Conservation (phyloP, 1,140 invertebrate genomes). For the Zaprionus kolodkinae region DNA sequence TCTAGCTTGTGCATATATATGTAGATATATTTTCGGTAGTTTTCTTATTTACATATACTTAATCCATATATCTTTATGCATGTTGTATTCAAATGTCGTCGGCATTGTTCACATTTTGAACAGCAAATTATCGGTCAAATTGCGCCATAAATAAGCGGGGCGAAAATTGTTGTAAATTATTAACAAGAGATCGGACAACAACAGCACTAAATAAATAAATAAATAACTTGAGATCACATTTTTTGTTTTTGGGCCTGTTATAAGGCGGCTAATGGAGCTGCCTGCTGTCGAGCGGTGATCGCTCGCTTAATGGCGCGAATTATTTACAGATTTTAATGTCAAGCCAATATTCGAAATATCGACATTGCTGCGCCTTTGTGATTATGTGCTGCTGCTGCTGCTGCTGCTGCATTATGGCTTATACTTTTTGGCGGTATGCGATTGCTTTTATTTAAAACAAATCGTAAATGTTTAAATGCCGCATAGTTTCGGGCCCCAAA, state of each 20-base stretch:
- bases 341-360: slow-evolving; percentile 65
- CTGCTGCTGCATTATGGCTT: slow-evolving; percentile 50
- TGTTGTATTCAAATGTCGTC: slow-evolving; percentile 61
- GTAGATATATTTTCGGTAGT: slow-evolving; percentile 44
- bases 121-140: slow-evolving; percentile 70
- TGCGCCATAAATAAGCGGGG: slow-evolving; percentile 68
- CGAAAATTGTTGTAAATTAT: slow-evolving; percentile 64
- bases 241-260: slow-evolving; percentile 49
- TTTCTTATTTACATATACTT: slow-evolving; percentile 45
- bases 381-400: slow-evolving; percentile 39
- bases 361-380: slow-evolving; percentile 65
- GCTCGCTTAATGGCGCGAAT: slow-evolving; percentile 76
- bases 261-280: slow-evolving; percentile 50
- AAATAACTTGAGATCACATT: slow-evolving; percentile 37
- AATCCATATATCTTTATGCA: slow-evolving; percentile 56
- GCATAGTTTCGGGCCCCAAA: slow-evolving; percentile 56
- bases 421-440: slow-evolving; percentile 56
- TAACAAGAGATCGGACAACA: slow-evolving; percentile 48
- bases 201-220: slow-evolving; percentile 39
- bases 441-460: slow-evolving; percentile 81
- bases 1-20: slow-evolving; percentile 42
- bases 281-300: slow-evolving; percentile 37
- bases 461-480: slow-evolving; percentile 78
- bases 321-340: slow-evolving; percentile 81
- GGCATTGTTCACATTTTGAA: slow-evolving; percentile 59